Evolutionary conservation across 2,888 invertebrate species (phyloP), one percentile per base, ranked within the genome.

Genomic region (Sarcophaga rosellei): DNA sequence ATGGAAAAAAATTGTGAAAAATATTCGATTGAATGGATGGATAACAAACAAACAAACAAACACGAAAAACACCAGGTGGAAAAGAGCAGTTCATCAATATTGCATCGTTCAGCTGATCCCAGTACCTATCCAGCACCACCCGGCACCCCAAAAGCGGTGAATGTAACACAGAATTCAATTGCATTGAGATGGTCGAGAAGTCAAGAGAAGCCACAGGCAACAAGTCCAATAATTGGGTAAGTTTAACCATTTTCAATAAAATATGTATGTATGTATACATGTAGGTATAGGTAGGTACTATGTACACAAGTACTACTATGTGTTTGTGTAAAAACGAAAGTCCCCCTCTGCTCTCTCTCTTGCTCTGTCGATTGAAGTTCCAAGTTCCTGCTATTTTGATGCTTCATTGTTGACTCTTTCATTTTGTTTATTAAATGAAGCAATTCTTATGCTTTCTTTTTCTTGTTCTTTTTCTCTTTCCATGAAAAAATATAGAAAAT

Each of bases 111-210:
- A 87, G 95, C 96, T 15, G 96, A 97, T 92, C 95, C 96, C 62
- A 95, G 95, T 80, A 94, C 95, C 8, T 94, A 95, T 90, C 97
- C 97, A 3, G 95, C 95, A 77, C 95, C 97, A 25, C 97, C 97
- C 4, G 95, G 95, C 79, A 95, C 96, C 89, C 96, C 95, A 84
- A 95, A 94, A 93, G 95, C 94, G 89, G 94, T 94, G 89, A 96
- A 95, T 93, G 95, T 94, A 44, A 96, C 96, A 10, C 95, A 95
- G 89, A 95, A 94, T 74, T 95, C 95, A 88, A 94, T 95, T 70
- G 94, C 95, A 47, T 91, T 95, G 35, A 94, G 95, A 11, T 95
- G 96, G 96, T 94, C 94, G 88, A 94, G 94, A 68, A 94, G 94
- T 68, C 94, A 94, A 88, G 95, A 95, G 89, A 92, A 93, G 88